Evolutionary conservation across 2,797 vertebrate genomes (phyloP).

Genomic region (Megalops cyprinoides): DNA sequence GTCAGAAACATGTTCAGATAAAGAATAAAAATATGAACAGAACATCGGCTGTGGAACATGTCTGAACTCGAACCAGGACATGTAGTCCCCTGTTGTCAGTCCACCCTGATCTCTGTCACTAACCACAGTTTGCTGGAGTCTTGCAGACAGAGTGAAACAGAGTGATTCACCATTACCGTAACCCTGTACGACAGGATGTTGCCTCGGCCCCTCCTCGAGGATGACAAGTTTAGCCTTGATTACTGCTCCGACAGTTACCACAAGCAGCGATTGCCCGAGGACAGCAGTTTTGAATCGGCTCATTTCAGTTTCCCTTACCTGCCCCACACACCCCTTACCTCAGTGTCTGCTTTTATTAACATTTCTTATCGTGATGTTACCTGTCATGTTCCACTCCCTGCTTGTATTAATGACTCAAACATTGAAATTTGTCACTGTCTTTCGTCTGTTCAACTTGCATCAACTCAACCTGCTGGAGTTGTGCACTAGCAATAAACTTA

Average conservation of each 20-base stretch:
- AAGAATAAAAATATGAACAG: not conserved
- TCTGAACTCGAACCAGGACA: not conserved
- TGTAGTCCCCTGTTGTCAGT: not conserved
- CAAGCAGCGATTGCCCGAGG: not conserved
- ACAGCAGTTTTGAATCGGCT: slow-evolving; percentile 12
- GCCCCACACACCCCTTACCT: not conserved
- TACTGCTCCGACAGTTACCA: not conserved
- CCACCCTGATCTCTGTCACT: slow-evolving; percentile 1
- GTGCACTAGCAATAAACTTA: not conserved
- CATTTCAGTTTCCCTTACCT: not conserved
- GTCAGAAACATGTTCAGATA: not conserved
- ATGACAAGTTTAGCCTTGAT: slow-evolving; percentile 18
- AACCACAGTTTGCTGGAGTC: not conserved
- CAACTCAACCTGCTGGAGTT: not conserved
- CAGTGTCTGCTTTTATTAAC: not conserved
- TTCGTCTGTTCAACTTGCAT: not conserved
- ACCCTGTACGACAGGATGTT: slow-evolving; percentile 21
- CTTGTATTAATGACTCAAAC: not conserved
- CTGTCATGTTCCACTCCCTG: not conserved
- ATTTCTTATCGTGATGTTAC: not conserved
- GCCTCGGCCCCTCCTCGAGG: slow-evolving; percentile 7
- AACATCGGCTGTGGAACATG: not conserved
- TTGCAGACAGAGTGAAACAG: not conserved
- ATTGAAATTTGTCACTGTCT: not conserved
- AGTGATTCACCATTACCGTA: slow-evolving; percentile 31